Percentiles rank a stretch among this genome's conserved stretches.
These are phyloP conservation scores for Athene cunicularia DNA, from an alignment of 2,113 vertebrate species.

Conservation along the genomic window DNA sequence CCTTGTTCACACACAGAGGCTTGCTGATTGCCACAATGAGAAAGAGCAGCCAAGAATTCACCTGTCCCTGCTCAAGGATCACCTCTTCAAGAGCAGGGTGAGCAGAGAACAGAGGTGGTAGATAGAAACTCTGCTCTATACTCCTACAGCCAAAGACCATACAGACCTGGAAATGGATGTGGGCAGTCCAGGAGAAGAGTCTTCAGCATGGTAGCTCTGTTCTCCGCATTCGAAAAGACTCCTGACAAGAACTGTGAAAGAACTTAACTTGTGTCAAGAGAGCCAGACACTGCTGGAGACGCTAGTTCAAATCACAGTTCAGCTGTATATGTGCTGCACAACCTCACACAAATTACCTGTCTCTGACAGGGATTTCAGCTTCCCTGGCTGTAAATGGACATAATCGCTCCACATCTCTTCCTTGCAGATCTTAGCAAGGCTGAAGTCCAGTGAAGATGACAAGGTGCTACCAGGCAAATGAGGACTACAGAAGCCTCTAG, in stretches of 20 bases:
- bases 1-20: not conserved
- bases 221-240: not conserved
- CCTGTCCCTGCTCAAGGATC: not conserved
- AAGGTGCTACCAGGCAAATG: not conserved
- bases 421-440: not conserved
- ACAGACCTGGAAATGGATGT: not conserved
- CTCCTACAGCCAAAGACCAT: not conserved
- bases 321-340: not conserved
- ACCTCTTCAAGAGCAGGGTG: not conserved
- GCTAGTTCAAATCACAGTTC: not conserved
- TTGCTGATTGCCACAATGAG: not conserved
- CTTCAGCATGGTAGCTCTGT: not conserved
- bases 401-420: not conserved
- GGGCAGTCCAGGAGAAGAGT: not conserved
- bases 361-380: not conserved
- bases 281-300: not conserved
- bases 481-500: not conserved
- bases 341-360: not conserved
- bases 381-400: not conserved
- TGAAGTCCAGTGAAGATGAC: not conserved
- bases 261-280: not conserved
- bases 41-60: not conserved
- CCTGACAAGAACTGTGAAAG: not conserved
- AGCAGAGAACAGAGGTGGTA: not conserved
- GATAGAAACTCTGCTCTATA: not conserved